Evolutionary conservation across 2,797 vertebrate genomes (phyloP), one percentile per base, ranked within the genome.

Genomic region (Pangasius djambal): DNA sequence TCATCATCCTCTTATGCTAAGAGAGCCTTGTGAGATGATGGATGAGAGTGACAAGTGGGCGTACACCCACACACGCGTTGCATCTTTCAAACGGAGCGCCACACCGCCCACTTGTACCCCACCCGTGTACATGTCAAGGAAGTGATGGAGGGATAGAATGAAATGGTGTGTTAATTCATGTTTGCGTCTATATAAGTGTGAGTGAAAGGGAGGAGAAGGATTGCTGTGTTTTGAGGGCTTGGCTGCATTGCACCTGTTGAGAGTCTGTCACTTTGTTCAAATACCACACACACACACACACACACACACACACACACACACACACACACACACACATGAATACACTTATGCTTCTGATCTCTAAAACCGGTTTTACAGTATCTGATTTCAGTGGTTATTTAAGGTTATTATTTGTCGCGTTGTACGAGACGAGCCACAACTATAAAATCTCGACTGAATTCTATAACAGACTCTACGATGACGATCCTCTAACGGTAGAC

Each of bases 21-120:
- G 28, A 44, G 67, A 83, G 34, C 63, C 44, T 69, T 79, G 48
- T 13, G 48, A 57, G 50, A 83, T 59, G 78, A 87, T 69, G 34
- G 31, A 82, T 44, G 28, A 25, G 34, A 61, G 7, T 25, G 16
- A 63, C 52, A 28, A 20, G 20, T 31, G 31, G 13, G 16, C 44
- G 67, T 5, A 63, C 86, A 77, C 48, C 18, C 52, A 31, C 77
- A 57, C 79, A 25, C 52, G 34, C 77, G 6, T 31, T 44, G 37
- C 59, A 40, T 67, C 83, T 55, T 52, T 18, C n/a, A 52, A 52
- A 69, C 22, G 34, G 7, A 8, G 44, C 28, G 74, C 55, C 57
- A 65, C 37, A 44, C 59, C 37, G 2, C 18, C 15, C 25, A 85
- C 83, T 44, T 28, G 2, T 31, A 18, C 9, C 3, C 59, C 61